Conservation (phyloP, 2,888 invertebrate genomes). For the Elysia crispata region DNA sequence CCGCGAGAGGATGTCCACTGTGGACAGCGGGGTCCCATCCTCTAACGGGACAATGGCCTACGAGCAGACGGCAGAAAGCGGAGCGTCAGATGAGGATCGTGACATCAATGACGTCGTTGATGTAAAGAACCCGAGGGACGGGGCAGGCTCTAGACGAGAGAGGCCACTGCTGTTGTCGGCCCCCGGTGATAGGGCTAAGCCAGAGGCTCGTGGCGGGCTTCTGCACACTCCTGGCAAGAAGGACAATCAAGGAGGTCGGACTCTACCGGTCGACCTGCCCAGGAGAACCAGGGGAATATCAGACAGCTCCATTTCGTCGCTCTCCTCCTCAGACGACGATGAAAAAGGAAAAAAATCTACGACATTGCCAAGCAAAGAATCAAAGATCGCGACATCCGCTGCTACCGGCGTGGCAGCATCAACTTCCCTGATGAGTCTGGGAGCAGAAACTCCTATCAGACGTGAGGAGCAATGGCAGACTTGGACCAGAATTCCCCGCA, state of each 20-base stretch:
- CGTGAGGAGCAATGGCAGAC: constrained; percentile 47
- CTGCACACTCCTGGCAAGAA: constrained; percentile 20
- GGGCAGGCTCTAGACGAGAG: neutral
- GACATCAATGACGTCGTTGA: neutral
- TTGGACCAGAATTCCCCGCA: constrained; percentile 45
- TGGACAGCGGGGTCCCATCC: constrained; percentile 44
- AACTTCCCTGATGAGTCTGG: constrained; percentile 39
- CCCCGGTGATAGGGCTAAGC: neutral
- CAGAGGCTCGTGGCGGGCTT: no score
- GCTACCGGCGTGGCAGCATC: constrained; percentile 22
- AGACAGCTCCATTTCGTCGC: neutral
- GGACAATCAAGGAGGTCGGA: neutral
- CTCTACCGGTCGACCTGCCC: neutral
- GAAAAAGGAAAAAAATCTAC: constrained; percentile 34
- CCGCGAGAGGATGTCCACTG: constrained; percentile 40
- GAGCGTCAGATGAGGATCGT: neutral
- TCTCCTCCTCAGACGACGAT: neutral
- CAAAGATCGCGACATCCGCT: neutral
- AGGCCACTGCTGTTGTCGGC: neutral
- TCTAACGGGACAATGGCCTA: constrained; percentile 36
- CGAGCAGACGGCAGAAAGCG: neutral
- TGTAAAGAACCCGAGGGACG: neutral
- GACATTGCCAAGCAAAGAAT: neutral
- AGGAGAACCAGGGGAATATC: neutral
- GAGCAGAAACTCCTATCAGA: constrained; percentile 34